A percentile compares a stretch with the other conserved stretches of the same genome.
These are phyloP conservation scores for Cossypha heuglini DNA, from an alignment of 2,797 vertebrate genomes.

Conservation along the genomic window DNA sequence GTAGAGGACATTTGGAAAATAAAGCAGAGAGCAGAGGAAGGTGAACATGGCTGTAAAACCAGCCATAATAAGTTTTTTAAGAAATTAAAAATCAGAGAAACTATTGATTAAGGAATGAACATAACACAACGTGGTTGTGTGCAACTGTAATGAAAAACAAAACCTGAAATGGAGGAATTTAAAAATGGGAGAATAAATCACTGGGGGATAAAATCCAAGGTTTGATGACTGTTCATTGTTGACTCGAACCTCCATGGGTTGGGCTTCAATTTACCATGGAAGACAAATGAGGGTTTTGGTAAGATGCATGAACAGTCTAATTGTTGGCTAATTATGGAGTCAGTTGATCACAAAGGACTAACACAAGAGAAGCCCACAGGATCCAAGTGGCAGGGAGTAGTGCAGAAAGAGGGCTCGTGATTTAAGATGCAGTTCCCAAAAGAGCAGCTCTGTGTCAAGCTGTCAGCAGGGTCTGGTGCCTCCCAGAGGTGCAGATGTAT, in stretches of 20 bases:
- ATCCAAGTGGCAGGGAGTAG: neutral
- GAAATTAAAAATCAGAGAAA: neutral
- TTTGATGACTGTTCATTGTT: neutral
- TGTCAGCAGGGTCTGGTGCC: neutral
- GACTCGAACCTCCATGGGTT: neutral
- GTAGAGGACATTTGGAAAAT: constrained; percentile 23
- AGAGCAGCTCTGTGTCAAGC: neutral
- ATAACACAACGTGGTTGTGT: neutral
- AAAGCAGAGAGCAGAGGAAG: neutral
- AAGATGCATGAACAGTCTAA: neutral
- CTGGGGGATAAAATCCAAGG: neutral
- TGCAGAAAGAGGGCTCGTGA: neutral
- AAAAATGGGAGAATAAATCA: neutral
- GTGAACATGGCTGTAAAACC: neutral
- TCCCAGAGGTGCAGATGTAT: constrained; percentile 25
- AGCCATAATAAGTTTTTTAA: neutral
- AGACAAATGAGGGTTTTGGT: neutral
- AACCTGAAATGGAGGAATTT: neutral
- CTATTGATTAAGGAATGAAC: neutral
- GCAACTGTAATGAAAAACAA: neutral
- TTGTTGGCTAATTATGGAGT: neutral
- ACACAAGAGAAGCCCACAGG: neutral
- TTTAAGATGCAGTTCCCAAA: neutral
- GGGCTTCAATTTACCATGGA: neutral
- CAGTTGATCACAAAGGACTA: neutral